Percentiles rank a stretch among this genome's conserved stretches.
Evolutionary conservation across 2,797 vertebrate species (phyloP).

Genomic region (Oophaga sylvatica): DNA sequence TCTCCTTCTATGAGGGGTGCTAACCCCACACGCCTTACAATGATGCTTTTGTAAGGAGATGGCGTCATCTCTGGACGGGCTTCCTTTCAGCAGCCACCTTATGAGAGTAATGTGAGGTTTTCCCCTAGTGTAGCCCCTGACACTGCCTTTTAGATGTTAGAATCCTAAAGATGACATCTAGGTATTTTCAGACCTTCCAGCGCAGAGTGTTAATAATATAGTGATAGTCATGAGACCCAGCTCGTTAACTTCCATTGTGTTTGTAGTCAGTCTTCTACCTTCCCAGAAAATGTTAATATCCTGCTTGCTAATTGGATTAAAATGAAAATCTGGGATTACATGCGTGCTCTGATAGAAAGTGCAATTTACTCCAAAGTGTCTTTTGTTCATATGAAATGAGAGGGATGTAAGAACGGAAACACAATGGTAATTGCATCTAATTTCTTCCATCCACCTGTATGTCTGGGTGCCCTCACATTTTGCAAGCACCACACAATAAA

Average conservation of each 20-base stretch:
- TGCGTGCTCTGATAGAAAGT: neutral
- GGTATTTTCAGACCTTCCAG: too few relatives aligned
- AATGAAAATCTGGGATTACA: conserved; percentile 27
- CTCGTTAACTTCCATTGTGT: neutral
- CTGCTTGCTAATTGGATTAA: conserved; percentile 34
- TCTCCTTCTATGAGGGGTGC: too few relatives aligned
- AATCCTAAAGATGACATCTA: too few relatives aligned
- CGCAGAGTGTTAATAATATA: neutral
- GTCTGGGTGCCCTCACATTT: neutral
- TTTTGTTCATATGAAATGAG: neutral
- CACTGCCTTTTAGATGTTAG: too few relatives aligned
- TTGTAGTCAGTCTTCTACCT: neutral
- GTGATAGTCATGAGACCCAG: neutral
- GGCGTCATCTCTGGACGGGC: too few relatives aligned
- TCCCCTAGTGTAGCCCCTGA: too few relatives aligned
- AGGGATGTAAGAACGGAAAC: neutral
- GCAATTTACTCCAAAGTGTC: conserved; percentile 3
- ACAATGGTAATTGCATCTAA: neutral
- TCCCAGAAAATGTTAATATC: conserved; percentile 14
- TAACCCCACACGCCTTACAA: too few relatives aligned
- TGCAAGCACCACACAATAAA: neutral
- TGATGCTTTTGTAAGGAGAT: too few relatives aligned
- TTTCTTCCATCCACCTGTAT: neutral
- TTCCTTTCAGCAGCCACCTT: too few relatives aligned
- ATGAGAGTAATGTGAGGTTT: too few relatives aligned